Evolutionary conservation across 1,140 invertebrate genomes (phyloP).

Genomic region (Muscidifurax raptorellus): DNA sequence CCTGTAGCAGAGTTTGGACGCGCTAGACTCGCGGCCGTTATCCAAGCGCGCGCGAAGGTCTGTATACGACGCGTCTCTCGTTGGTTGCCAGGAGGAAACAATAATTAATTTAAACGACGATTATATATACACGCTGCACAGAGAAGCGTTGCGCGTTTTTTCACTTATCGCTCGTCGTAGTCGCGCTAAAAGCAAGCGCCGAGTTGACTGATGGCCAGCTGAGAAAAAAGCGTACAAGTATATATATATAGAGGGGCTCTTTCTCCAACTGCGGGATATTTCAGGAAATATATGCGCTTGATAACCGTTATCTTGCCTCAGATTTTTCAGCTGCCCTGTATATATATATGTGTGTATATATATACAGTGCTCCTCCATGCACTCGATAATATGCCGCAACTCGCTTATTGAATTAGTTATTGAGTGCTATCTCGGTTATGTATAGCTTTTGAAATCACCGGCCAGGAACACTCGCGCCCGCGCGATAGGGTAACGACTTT

Average conservation of each 20-base stretch:
- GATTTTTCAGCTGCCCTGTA: conserved; percentile 13
- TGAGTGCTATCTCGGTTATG: conserved; percentile 6
- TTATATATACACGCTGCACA: conserved; percentile 25
- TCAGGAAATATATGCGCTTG: conserved; percentile 16
- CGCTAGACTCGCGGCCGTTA: conserved; percentile 50
- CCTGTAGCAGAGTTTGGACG: not conserved
- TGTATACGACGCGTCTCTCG: too few species aligned
- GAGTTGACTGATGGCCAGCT: conserved; percentile 18
- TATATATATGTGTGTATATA: too few species aligned
- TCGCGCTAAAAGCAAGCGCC: conserved; percentile 29
- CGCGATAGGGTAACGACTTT: conserved; percentile 1
- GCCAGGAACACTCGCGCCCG: not conserved
- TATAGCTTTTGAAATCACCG: not conserved
- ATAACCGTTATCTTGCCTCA: conserved; percentile 4
- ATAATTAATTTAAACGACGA: conserved; percentile 64
- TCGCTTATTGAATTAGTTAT: conserved; percentile 27
- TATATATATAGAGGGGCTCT: too few species aligned
- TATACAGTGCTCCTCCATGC: not conserved
- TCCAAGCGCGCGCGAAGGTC: conserved; percentile 51
- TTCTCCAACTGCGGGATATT: not conserved
- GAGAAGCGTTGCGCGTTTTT: conserved; percentile 41
- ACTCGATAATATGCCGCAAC: not conserved
- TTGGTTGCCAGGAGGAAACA: conserved; percentile 45
- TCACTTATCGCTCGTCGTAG: conserved; percentile 51
- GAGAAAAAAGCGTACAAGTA: not conserved